These are phyloP conservation scores for Australoheros facetus DNA, from an alignment of 2,797 vertebrate genomes.

Conservation along the genomic window DNA sequence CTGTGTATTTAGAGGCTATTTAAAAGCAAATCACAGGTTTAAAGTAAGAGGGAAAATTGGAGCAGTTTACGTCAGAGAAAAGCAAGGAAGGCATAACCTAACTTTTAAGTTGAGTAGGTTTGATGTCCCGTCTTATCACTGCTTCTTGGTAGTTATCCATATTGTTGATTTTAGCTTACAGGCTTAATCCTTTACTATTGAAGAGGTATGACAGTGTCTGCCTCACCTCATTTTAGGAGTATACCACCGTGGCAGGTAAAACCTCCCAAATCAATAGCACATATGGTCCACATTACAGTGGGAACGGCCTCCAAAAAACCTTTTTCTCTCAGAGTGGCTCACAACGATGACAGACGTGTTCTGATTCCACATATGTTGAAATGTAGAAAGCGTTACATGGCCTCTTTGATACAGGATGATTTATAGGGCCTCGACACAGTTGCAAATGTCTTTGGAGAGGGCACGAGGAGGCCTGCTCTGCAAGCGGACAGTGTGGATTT, in stretches of 20 bases:
- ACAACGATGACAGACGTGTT: slow-evolving; percentile 81
- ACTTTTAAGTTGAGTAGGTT: not conserved
- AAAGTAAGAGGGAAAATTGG: not conserved
- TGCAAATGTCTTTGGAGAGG: slow-evolving; percentile 79
- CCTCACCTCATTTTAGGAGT: slow-evolving; percentile 71
- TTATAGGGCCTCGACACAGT: slow-evolving; percentile 84
- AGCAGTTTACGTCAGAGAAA: slow-evolving; percentile 1
- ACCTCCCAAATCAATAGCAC: slow-evolving; percentile 77
- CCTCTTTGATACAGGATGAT: slow-evolving; percentile 86
- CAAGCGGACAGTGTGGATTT: slow-evolving; percentile 79
- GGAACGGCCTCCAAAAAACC: slow-evolving; percentile 73
- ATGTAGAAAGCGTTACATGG: slow-evolving; percentile 85
- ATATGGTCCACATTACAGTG: slow-evolving; percentile 83
- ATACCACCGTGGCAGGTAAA: slow-evolving; percentile 77
- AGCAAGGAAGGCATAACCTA: not conserved
- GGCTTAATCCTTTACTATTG: slow-evolving; percentile 60
- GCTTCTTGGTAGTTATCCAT: slow-evolving; percentile 58
- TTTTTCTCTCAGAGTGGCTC: slow-evolving; percentile 74
- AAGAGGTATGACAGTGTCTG: slow-evolving; percentile 62
- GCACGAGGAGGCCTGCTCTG: slow-evolving; percentile 68
- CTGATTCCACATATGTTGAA: slow-evolving; percentile 87
- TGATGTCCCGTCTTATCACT: not conserved
- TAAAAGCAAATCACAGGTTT: slow-evolving; percentile 26
- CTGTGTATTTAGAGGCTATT: slow-evolving; percentile 42
- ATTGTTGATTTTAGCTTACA: slow-evolving; percentile 72